phyloP scores from a whole-genome alignment of 2,113 vertebrate species.

The Clarias batrachus region DNA sequence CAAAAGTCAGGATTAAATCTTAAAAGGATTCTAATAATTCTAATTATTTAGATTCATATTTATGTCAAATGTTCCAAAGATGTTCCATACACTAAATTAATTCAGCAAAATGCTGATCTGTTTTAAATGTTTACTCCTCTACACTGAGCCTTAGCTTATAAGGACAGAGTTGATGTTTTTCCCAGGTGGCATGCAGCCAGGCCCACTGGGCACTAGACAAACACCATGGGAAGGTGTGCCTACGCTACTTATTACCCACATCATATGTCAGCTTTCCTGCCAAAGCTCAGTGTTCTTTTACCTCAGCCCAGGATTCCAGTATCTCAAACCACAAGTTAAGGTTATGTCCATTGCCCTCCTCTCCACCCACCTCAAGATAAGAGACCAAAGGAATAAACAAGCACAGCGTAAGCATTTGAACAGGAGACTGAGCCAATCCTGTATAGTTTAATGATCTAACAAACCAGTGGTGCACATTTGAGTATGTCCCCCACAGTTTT shows the following conservation, averaged over 20 bases:
- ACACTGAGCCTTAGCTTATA: conserved; percentile 59
- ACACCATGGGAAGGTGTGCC: conserved; percentile 73
- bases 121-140: conserved; percentile 37
- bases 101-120: background rate
- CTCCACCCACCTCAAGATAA: conserved; percentile 36
- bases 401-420: conserved; percentile 25
- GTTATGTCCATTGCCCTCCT: conserved; percentile 46
- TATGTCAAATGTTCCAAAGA: background rate
- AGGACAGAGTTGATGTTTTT: conserved; percentile 69
- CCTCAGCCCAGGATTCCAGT: conserved; percentile 68
- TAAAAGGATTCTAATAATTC: background rate
- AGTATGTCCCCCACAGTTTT: conserved; percentile 31
- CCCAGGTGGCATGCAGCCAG: conserved; percentile 67
- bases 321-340: conserved; percentile 62
- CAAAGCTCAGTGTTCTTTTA: conserved; percentile 68
- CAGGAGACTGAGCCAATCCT: conserved; percentile 24
- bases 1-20: background rate
- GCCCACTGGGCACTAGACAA: conserved; percentile 70
- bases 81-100: background rate
- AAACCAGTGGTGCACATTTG: conserved; percentile 37
- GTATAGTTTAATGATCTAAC: conserved; percentile 43
- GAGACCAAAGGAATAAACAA: conserved; percentile 38
- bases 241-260: conserved; percentile 60
- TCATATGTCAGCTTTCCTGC: conserved; percentile 67
- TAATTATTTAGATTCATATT: background rate